Conservation (phyloP, 2,888 invertebrate genomes). For the Tetragnatha montana region DNA sequence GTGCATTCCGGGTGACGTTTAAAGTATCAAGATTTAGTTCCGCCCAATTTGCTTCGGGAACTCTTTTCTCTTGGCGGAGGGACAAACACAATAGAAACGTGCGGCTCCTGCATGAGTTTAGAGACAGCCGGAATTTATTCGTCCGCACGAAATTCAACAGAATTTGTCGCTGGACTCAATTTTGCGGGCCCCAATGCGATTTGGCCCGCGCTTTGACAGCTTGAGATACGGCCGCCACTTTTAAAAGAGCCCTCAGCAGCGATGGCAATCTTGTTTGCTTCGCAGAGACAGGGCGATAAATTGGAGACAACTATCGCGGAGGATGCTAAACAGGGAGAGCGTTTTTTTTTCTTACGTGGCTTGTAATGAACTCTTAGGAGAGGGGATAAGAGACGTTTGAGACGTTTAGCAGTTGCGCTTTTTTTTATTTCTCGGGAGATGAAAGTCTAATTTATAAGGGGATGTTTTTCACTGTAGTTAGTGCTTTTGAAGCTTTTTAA, state of each 20-base stretch:
- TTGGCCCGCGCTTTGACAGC: constrained; percentile 52
- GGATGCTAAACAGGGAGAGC: constrained; percentile 52
- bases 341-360: constrained; percentile 26
- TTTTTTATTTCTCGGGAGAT: neutral
- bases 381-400: neutral
- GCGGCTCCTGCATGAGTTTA: constrained; percentile 39
- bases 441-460: neutral
- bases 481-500: neutral
- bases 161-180: constrained; percentile 60
- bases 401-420: constrained; percentile 27
- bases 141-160: constrained; percentile 31
- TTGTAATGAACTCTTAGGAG: constrained; percentile 51
- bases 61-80: constrained; percentile 6
- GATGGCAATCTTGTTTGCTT: constrained; percentile 65
- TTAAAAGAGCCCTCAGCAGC: constrained; percentile 56
- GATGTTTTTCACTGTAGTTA: neutral
- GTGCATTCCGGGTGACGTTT: neutral
- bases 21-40: constrained; percentile 44
- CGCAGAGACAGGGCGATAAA: constrained; percentile 59
- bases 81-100: constrained; percentile 49
- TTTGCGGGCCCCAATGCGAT: constrained; percentile 50
- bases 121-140: constrained; percentile 48
- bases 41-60: constrained; percentile 31
- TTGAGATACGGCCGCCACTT: constrained; percentile 61
- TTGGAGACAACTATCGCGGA: constrained; percentile 59